Percentiles rank a stretch among this genome's conserved stretches.
Evolutionary conservation across 2,113 vertebrate genomes (phyloP).

Genomic region (Marcusenius ussheri): DNA sequence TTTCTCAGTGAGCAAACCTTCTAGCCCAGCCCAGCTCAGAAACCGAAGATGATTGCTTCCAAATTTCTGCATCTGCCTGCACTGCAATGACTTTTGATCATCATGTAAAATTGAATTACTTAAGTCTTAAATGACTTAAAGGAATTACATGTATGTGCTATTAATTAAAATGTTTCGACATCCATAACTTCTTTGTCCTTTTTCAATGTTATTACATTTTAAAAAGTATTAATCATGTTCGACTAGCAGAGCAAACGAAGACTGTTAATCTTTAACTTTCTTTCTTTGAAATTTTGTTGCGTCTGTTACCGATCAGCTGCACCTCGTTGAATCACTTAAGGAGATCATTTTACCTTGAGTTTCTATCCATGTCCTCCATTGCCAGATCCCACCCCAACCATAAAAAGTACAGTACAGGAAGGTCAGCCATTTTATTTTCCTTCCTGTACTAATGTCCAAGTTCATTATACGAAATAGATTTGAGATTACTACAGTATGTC

Average conservation of each 20-base stretch:
- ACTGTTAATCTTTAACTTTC: neutral
- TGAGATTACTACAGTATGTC: neutral
- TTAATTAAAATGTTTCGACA: neutral
- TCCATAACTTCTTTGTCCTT: neutral
- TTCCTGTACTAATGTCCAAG: neutral
- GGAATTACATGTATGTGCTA: neutral
- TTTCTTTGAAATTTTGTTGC: neutral
- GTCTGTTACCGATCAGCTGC: neutral
- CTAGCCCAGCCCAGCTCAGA: neutral
- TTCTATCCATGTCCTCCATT: neutral
- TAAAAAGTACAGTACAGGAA: neutral
- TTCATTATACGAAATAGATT: neutral
- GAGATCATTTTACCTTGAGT: neutral
- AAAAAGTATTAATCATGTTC: neutral
- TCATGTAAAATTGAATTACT: neutral
- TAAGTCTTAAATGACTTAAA: neutral
- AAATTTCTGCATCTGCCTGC: neutral
- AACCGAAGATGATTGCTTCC: neutral
- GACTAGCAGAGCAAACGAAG: neutral
- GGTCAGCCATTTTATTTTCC: neutral
- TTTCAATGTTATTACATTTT: neutral
- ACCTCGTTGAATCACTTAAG: neutral
- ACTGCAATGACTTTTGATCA: neutral
- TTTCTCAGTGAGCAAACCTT: neutral
- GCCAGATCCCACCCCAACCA: neutral